These are phyloP conservation scores for Trissolcus brochymenae DNA, from an alignment of 2,888 invertebrate genomes.

Conservation along the genomic window DNA sequence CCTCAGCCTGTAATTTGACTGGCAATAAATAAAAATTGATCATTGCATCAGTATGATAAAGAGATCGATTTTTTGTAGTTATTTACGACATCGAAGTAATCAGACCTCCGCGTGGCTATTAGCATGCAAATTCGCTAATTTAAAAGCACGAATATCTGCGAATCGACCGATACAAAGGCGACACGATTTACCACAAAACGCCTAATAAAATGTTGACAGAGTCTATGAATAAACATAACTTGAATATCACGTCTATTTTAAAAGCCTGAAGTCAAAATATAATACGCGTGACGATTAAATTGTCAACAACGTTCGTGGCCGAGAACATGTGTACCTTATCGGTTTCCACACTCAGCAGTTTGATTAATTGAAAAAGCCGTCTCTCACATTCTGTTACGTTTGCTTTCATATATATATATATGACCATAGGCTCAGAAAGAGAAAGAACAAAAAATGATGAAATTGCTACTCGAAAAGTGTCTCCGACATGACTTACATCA, in stretches of 20 bases:
- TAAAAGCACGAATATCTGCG: constrained; percentile 26
- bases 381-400: neutral
- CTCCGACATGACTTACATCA: too few species aligned
- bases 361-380: constrained; percentile 3
- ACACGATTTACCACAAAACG: constrained; percentile 13
- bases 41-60: neutral
- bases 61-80: neutral
- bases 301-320: constrained; percentile 26
- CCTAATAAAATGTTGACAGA: constrained; percentile 17
- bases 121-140: constrained; percentile 22
- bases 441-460: neutral
- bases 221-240: constrained; percentile 41
- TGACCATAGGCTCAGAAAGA: too few species aligned
- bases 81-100: constrained; percentile 18
- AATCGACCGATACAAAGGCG: constrained; percentile 14
- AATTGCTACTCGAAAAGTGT: too few species aligned
- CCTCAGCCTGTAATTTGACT: neutral
- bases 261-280: constrained; percentile 28
- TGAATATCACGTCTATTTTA: constrained; percentile 22
- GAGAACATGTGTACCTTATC: constrained; percentile 34
- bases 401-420: too few species aligned
- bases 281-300: constrained; percentile 35
- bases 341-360: constrained; percentile 13
- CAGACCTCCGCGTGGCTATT: constrained; percentile 11
- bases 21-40: neutral